Evolutionary conservation across 2,888 invertebrate genomes (phyloP).

Genomic region (Nomada flava): DNA sequence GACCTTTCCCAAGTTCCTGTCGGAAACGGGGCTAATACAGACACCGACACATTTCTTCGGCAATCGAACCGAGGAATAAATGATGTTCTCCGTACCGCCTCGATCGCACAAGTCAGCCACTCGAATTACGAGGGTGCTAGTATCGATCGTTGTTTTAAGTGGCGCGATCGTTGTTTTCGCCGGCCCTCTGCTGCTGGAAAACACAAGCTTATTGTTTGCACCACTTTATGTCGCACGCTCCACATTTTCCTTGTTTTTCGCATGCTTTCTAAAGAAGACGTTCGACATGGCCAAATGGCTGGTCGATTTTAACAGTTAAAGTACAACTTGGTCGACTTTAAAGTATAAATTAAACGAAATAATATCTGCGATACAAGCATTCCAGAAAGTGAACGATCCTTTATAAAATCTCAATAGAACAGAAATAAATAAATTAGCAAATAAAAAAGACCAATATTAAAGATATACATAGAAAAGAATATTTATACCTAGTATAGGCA

Average conservation of each 20-base stretch:
- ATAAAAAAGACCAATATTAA: too few species aligned
- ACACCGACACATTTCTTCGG: constrained; percentile 13
- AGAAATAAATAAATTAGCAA: too few species aligned
- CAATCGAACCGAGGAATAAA: constrained; percentile 48
- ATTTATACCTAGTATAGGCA: too few species aligned
- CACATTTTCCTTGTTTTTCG: not conserved
- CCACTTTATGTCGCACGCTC: not conserved
- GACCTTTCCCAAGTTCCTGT: constrained; percentile 67
- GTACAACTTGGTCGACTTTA: not conserved
- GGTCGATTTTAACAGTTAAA: not conserved
- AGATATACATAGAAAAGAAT: too few species aligned
- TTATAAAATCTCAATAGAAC: too few species aligned
- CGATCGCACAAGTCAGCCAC: constrained; percentile 8
- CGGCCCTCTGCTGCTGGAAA: not conserved
- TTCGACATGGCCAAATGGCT: not conserved
- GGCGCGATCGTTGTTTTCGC: constrained; percentile 4
- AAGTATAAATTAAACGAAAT: too few species aligned
- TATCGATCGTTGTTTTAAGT: constrained; percentile 31
- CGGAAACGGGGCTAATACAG: constrained; percentile 42
- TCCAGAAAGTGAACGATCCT: too few species aligned
- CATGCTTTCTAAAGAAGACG: not conserved
- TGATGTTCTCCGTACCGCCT: not conserved
- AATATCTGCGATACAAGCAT: too few species aligned
- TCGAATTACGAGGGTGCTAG: constrained; percentile 6
- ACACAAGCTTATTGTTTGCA: constrained; percentile 6